Base-by-base conservation (phyloP, 2,888 invertebrate species). In the Tenthredo scrophulariae region DNA sequence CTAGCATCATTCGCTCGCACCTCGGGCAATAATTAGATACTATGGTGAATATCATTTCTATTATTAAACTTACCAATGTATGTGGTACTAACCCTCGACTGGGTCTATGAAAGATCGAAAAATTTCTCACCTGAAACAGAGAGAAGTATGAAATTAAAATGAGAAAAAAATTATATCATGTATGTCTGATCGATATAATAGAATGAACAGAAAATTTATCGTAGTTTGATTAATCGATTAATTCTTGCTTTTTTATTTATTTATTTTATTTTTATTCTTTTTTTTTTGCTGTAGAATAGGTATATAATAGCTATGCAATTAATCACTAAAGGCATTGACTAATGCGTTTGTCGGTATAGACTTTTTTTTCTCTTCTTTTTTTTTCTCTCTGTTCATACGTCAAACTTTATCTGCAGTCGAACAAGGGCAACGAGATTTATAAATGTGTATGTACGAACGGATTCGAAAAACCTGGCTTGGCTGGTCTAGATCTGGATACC, bases 71-170 rank as follows among this genome's bases (percentile, higher is more conserved):
- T 18, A 67, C 67, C 67, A 1, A 67, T 29, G 13, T 13, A 1
- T n/a, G 15, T 6, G 4, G 3, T 46, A n/a, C n/a, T n/a, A 15
- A 3, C 29, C 1, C 29, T 40, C 1, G 18, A 40, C 15, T 2
- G 10, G 7, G 15, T 72, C 7, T 26, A 18, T 46, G 5, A 58
- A n/a, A 18, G 33, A 46, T 1, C 9, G 79, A 15, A 75, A 84
- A 80, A 87, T 88, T 87, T 88, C 89, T 91, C 88, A 90, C 89
- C 89, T 89, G 89, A 86, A 89, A 90, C 88, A 88, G 79, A 87
- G 77, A 85, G 84, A 86, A 37, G 0, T 37, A 2, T 6, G 7
- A 37, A 37, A 37, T 37, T 37, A 7, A 26, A 83, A 84, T 79
- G 67, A 86, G 18, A 77, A 6, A 29, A 54, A 67, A 7, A 58